Conservation (phyloP, 53 echinoderm and acorn worm species). For the Apostichopus leukothele region DNA sequence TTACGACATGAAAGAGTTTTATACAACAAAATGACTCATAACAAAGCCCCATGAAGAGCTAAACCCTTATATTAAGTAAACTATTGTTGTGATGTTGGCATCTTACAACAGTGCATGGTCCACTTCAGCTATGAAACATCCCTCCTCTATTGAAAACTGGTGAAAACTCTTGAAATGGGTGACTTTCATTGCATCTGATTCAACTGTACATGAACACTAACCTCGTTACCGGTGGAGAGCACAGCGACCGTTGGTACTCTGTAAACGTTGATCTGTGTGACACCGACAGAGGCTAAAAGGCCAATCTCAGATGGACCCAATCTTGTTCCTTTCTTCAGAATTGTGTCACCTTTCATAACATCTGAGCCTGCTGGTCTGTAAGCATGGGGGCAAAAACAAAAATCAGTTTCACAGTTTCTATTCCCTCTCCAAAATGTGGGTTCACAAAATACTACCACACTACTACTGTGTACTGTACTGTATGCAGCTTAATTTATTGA, state of each 20-base stretch:
- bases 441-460: no score
- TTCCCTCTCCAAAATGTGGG: not conserved
- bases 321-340: conserved; percentile 59
- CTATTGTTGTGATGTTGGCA: no score
- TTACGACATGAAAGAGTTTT: not conserved
- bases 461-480: no score
- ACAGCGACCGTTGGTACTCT: conserved; percentile 79
- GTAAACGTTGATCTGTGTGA: conserved; percentile 64
- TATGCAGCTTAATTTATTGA: no score
- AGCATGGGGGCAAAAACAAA: not conserved
- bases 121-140: no score
- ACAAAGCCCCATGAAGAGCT: no score
- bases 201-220: conserved; percentile 20
- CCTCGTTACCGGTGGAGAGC: conserved; percentile 95
- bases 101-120: no score
- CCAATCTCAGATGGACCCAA: conserved; percentile 89
- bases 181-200: no score
- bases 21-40: no score
- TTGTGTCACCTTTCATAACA: conserved; percentile 63
- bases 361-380: conserved; percentile 75
- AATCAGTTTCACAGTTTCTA: not conserved
- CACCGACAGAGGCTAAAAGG: conserved; percentile 82
- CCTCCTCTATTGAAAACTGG: no score
- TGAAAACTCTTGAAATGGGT: no score
- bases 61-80: no score